Evolutionary conservation across 2,888 invertebrate genomes (phyloP), one percentile per base, ranked within the genome.

Genomic region (Tricholauxania praeusta): DNA sequence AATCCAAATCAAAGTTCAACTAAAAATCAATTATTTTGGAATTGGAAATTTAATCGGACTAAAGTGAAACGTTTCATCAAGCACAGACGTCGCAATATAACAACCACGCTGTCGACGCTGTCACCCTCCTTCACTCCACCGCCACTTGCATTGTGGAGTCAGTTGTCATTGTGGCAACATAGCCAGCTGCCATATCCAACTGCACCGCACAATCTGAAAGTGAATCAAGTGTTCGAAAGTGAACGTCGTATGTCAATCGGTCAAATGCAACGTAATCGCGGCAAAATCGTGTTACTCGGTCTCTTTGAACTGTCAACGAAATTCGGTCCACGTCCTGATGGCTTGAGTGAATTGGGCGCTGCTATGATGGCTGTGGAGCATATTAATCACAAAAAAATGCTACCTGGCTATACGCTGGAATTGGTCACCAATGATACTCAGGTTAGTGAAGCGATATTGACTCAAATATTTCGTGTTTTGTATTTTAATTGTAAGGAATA

Each of bases 381-480:
- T 80, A 92, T 96, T 82, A 96, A 96, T 88, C 88, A 90, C 72
- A 89, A 91, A 80, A 88, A 89, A 8, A 76, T 87, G 71, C 88
- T 96, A 70, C 92, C 93, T 0, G 94, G 93, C 62, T 95, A 95
- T 82, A 89, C 89, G 64, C 89, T 96, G 74, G 91, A 92, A 76
- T 90, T 96, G 76, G 90, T 95, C 81, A 91, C 93, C 79, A 96
- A 96, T 84, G 95, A 96, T 82, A 96, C 96, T 0, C 91, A 93
- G 94, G 96, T 96, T 89, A 88, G 89, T 79, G 39, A 51, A 51
- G 7, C 22, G 12, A 8, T 19, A 47, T 39, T 3, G n/a, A 0
- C 12, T 1, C 2, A 47, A 12, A 48, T 14, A 57, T 48, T 12
- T 49, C 55, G 57, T 10, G 39, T 39, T 1, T 39, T 39, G 10